phyloP scores from a whole-genome alignment of 2,797 vertebrate genomes.

The Siniperca undulata region DNA sequence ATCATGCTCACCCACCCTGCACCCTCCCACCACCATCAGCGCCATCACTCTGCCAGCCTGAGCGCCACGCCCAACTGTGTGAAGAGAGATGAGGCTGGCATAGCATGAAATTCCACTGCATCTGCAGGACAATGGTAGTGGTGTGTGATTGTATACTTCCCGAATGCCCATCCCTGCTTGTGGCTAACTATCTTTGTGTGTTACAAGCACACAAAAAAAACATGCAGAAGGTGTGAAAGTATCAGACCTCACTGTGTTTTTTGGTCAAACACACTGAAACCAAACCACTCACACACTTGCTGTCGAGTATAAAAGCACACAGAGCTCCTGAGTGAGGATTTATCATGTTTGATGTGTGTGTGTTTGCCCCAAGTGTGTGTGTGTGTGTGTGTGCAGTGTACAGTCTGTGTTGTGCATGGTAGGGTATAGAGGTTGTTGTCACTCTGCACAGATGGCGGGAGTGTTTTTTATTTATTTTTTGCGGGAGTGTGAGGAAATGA shows the following conservation, averaged over 20 bases:
- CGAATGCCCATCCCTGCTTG: slow-evolving; percentile 16
- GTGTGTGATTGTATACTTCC: slow-evolving; percentile 12
- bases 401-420: slow-evolving; percentile 77
- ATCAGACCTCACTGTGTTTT: slow-evolving; percentile 36
- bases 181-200: slow-evolving; percentile 46
- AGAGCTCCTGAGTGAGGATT: slow-evolving; percentile 57
- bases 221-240: slow-evolving; percentile 38
- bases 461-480: slow-evolving; percentile 74
- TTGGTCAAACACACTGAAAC: slow-evolving; percentile 6
- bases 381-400: slow-evolving; percentile 64
- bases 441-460: slow-evolving; percentile 88
- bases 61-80: slow-evolving; percentile 85
- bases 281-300: slow-evolving; percentile 19
- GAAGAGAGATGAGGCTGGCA: slow-evolving; percentile 86
- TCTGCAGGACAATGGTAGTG: slow-evolving; percentile 85
- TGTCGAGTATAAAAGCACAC: slow-evolving; percentile 32
- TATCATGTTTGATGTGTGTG: slow-evolving; percentile 68
- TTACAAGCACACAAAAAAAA: slow-evolving; percentile 18
- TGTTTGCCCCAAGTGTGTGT: slow-evolving; percentile 47
- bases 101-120: slow-evolving; percentile 93
- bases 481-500: slow-evolving; percentile 43
- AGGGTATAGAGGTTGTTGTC: slow-evolving; percentile 86
- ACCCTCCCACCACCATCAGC: slow-evolving; percentile 52
- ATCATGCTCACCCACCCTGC: slow-evolving; percentile 60
- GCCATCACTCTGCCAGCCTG: slow-evolving; percentile 76